Conservation (phyloP, 1,140 invertebrate genomes). For the Ptiloglossa arizonensis region DNA sequence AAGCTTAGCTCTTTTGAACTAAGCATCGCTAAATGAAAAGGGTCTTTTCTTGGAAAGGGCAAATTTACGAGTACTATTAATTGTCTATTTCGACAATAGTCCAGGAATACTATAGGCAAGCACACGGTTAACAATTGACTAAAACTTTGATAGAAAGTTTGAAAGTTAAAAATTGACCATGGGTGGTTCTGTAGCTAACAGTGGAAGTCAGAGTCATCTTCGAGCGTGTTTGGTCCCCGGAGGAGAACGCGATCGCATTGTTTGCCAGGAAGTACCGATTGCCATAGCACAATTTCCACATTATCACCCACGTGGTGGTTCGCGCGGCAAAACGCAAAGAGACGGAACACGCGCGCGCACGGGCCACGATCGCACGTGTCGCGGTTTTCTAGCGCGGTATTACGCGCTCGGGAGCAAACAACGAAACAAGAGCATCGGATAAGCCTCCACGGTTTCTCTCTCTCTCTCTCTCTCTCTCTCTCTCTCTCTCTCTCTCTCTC, state of each 20-base stretch:
- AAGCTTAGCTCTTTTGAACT: no score
- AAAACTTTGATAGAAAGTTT: no score
- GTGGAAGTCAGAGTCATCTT: background rate
- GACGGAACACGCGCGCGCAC: conserved; percentile 10
- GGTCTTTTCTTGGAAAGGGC: no score
- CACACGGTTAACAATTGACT: no score
- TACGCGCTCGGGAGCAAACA: conserved; percentile 62
- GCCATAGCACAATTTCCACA: conserved; percentile 18
- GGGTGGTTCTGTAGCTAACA: no score
- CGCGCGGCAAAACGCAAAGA: background rate
- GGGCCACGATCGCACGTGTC: conserved; percentile 65
- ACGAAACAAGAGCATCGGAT: conserved; percentile 74
- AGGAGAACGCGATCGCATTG: conserved; percentile 9
- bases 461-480: no score
- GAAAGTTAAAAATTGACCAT: no score
- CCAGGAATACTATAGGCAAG: no score
- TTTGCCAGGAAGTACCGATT: background rate
- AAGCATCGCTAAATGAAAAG: no score
- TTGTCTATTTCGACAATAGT: no score
- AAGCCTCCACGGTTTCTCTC: conserved; percentile 31
- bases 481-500: no score
- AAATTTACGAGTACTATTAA: no score
- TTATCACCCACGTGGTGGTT: conserved; percentile 30
- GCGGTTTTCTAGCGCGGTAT: conserved; percentile 64
- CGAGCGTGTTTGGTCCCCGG: background rate